These are phyloP conservation scores for Drosophila bocki DNA, from an alignment of 1,140 invertebrate genomes.

Conservation along the genomic window DNA sequence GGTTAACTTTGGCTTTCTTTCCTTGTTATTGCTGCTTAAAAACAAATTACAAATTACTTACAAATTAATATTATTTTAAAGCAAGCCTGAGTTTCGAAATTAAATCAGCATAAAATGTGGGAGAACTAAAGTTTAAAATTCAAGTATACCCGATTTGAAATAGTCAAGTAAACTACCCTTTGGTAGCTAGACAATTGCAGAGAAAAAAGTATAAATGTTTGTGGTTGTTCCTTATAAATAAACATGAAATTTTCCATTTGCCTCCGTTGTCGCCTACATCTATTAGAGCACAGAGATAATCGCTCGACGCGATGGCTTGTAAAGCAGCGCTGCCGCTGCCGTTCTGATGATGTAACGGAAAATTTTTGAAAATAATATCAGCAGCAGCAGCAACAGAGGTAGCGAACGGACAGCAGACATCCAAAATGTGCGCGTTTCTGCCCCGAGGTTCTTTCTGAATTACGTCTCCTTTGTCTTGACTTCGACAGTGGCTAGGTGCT, in stretches of 20 bases:
- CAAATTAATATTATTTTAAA: no score
- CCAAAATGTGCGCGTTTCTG: slow-evolving; percentile 14
- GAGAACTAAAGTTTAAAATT: not conserved
- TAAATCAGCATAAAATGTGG: not conserved
- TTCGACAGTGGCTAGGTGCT: slow-evolving; percentile 9
- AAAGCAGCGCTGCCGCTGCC: slow-evolving; percentile 41
- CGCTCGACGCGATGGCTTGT: slow-evolving; percentile 38
- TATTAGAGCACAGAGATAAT: slow-evolving; percentile 59
- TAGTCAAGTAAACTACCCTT: no score
- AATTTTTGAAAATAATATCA: slow-evolving; percentile 43
- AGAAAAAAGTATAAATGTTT: slow-evolving; percentile 26
- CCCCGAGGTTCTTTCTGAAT: not conserved
- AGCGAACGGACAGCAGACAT: not conserved
- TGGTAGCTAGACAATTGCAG: slow-evolving; percentile 25
- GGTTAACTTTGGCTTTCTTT: not conserved
- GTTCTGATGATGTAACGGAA: slow-evolving; percentile 67
- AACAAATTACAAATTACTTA: no score
- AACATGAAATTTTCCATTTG: slow-evolving; percentile 77
- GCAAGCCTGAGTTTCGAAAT: not conserved
- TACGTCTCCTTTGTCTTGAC: not conserved
- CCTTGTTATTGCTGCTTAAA: no score
- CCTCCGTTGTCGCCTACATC: slow-evolving; percentile 50
- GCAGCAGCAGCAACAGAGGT: slow-evolving; percentile 2
- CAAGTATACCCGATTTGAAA: not conserved
- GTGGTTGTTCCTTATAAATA: slow-evolving; percentile 59